Evolutionary conservation across 2,888 invertebrate genomes (phyloP).

Genomic region (Eledone cirrhosa): DNA sequence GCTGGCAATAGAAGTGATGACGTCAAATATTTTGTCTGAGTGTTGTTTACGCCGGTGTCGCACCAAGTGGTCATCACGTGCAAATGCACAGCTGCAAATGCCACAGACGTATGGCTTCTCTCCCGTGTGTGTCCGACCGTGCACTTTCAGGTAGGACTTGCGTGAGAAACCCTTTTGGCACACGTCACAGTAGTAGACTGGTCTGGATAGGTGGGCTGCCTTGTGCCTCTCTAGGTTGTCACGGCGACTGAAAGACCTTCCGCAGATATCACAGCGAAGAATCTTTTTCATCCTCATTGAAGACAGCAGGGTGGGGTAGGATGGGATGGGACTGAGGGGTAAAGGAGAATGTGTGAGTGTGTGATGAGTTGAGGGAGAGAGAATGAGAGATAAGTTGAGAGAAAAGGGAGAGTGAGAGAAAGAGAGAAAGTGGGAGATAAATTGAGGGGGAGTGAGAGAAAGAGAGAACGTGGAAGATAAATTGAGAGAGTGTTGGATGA

Average conservation of each 20-base stretch:
- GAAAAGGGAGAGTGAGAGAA: too few relatives aligned
- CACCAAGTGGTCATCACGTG: background rate
- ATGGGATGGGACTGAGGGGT: too few relatives aligned
- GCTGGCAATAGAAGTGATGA: background rate
- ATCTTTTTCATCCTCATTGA: slow-evolving; percentile 8
- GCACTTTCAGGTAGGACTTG: slow-evolving; percentile 12
- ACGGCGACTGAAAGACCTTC: background rate
- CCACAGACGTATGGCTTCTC: slow-evolving; percentile 15
- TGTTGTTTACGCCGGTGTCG: slow-evolving; percentile 14
- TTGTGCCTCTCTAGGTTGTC: slow-evolving; percentile 18
- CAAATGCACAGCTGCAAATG: slow-evolving; percentile 16
- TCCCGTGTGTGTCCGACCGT: background rate
- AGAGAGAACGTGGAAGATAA: too few relatives aligned
- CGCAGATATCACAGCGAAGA: slow-evolving; percentile 17
- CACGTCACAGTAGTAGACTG: slow-evolving; percentile 10
- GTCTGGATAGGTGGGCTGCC: background rate
- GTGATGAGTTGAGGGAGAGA: too few relatives aligned
- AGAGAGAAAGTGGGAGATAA: too few relatives aligned
- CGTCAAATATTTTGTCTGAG: background rate
- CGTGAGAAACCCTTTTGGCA: slow-evolving; percentile 10
- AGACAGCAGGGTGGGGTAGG: too few relatives aligned
- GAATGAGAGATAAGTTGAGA: too few relatives aligned
- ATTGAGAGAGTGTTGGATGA: too few relatives aligned
- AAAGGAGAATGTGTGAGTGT: too few relatives aligned
- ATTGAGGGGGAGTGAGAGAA: too few relatives aligned